Evolutionary conservation across 2,888 invertebrate genomes (phyloP).

Genomic region (Platycheirus albimanus): DNA sequence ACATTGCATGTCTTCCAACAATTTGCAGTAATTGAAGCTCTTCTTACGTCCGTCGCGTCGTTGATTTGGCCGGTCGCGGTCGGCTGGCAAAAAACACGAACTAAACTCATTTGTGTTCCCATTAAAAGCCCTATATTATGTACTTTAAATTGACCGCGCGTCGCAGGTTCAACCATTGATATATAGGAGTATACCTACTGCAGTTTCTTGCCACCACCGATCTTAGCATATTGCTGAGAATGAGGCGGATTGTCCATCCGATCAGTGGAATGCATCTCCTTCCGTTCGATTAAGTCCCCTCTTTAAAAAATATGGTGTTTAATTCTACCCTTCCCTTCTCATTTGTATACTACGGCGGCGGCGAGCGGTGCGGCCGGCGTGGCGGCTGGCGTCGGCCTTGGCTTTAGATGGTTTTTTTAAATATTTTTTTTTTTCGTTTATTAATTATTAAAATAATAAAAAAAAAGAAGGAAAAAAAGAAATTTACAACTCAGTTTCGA

Average conservation of each 20-base stretch:
- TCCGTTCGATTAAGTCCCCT: conserved; percentile 62
- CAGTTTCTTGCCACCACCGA: conserved; percentile 2
- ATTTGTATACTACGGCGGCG: too few species aligned
- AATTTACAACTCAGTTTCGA: conserved; percentile 43
- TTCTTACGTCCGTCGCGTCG: too few species aligned
- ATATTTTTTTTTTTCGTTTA: conserved; percentile 20
- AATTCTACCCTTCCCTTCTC: not conserved
- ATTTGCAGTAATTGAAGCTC: too few species aligned
- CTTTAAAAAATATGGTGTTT: conserved; percentile 8
- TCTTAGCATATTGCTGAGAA: not conserved
- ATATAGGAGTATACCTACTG: not conserved
- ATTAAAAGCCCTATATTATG: not conserved
- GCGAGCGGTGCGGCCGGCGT: too few species aligned
- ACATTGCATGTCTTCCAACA: too few species aligned
- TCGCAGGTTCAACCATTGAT: conserved; percentile 27
- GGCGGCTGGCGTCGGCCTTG: too few species aligned
- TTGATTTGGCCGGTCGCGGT: too few species aligned
- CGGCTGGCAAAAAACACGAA: too few species aligned
- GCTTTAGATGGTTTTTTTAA: too few species aligned
- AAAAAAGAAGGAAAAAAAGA: conserved; percentile 2
- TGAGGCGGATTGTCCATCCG: not conserved
- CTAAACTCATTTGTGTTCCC: not conserved
- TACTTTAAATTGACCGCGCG: conserved; percentile 32
- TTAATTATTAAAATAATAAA: too few species aligned
- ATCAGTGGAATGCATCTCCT: conserved; percentile 60